phyloP scores from a whole-genome alignment of 2,113 vertebrate species.

The Oryzias javanicus region DNA sequence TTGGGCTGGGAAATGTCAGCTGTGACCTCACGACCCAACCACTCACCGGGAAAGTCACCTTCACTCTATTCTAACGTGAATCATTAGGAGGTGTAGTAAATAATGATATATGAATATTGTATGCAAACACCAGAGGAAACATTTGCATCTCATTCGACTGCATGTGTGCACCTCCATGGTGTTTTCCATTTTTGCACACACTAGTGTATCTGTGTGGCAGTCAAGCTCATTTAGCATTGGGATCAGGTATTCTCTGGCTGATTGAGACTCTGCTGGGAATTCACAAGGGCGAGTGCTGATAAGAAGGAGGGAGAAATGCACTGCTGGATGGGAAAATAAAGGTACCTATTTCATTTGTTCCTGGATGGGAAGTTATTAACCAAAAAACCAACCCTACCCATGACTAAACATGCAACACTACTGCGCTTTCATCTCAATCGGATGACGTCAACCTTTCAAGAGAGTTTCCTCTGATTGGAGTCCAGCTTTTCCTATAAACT shows the following conservation, averaged over 20 bases:
- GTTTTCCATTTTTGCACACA: slow-evolving; percentile 2
- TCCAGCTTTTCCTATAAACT: slow-evolving; percentile 34
- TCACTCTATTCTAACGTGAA: slow-evolving; percentile 7
- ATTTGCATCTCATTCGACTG: slow-evolving; percentile 48
- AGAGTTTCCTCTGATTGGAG: slow-evolving; percentile 31
- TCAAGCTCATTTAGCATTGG: slow-evolving; percentile 34
- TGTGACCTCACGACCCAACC: slow-evolving; percentile 36
- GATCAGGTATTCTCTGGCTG: slow-evolving; percentile 55
- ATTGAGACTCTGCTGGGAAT: slow-evolving; percentile 48
- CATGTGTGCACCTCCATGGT: slow-evolving; percentile 16
- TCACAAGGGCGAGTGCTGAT: slow-evolving; percentile 43
- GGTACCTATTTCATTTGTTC: slow-evolving; percentile 8
- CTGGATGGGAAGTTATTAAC: neutral
- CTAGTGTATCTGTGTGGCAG: slow-evolving; percentile 5
- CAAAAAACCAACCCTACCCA: slow-evolving; percentile 5
- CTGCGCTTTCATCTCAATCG: slow-evolving; percentile 40
- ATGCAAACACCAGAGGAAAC: slow-evolving; percentile 37
- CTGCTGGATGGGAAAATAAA: slow-evolving; percentile 28
- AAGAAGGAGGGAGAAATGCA: slow-evolving; percentile 28
- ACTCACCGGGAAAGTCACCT: slow-evolving; percentile 30
- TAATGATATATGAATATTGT: slow-evolving; percentile 11
- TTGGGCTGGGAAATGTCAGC: slow-evolving; percentile 34
- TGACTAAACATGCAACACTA: slow-evolving; percentile 17
- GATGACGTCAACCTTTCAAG: slow-evolving; percentile 63
- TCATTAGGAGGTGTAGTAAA: slow-evolving; percentile 29